Percentiles rank a stretch among this genome's conserved stretches.
Conservation (phyloP, 1,140 invertebrate genomes). For the Arctopsyche grandis region DNA sequence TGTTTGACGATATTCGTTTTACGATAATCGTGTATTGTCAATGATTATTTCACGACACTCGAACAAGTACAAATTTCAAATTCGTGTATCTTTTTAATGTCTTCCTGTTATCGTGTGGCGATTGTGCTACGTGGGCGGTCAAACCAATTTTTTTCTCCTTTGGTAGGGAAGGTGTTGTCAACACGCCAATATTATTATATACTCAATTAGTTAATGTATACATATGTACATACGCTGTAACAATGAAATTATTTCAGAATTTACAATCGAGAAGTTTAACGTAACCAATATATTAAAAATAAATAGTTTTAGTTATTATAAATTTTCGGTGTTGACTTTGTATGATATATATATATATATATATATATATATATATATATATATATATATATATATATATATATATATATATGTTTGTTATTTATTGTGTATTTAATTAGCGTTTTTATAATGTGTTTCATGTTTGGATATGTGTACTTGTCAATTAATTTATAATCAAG, state of each 20-base stretch:
- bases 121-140: constrained; percentile 32
- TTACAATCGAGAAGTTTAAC: no score
- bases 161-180: background rate
- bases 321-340: no score
- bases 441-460: background rate
- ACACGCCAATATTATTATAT: background rate
- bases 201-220: no score
- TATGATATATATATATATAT: no score
- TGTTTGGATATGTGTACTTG: background rate
- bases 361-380: no score
- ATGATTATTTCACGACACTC: constrained; percentile 8
- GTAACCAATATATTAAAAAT: no score
- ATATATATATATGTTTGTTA: no score
- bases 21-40: background rate
- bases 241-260: no score
- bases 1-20: background rate
- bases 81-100: constrained; percentile 31
- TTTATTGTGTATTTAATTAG: background rate
- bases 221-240: no score
- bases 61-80: constrained; percentile 29
- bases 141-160: constrained; percentile 9
- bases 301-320: no score
- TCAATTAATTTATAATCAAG: background rate
- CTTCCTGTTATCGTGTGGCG: constrained; percentile 28
- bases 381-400: no score